Evolutionary conservation across 1,140 invertebrate genomes (phyloP).

Genomic region (Arion vulgaris): DNA sequence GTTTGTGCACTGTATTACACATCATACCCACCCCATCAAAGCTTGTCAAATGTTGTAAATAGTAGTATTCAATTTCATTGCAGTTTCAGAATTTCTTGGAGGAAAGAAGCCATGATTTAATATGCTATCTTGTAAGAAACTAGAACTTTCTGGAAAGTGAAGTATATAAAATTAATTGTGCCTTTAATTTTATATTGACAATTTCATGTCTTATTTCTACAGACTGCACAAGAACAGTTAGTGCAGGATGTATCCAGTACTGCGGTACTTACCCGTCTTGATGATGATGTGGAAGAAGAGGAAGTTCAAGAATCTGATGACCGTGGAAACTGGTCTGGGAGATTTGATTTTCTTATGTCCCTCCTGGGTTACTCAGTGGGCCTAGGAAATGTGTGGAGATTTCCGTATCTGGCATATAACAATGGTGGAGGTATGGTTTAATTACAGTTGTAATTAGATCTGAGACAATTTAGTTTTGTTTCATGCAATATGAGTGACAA

Average conservation of each 20-base stretch:
- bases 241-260: conserved; percentile 68
- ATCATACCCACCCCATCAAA: too few species aligned
- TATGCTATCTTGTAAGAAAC: too few species aligned
- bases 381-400: conserved; percentile 94
- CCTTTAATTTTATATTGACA: too few species aligned
- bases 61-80: too few species aligned
- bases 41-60: too few species aligned
- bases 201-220: background rate
- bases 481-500: background rate
- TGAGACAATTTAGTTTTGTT: background rate
- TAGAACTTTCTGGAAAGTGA: too few species aligned
- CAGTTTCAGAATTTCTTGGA: too few species aligned
- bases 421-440: conserved; percentile 85
- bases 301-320: conserved; percentile 79
- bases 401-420: conserved; percentile 94
- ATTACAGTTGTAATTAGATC: background rate
- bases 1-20: too few species aligned
- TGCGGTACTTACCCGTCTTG: conserved; percentile 63
- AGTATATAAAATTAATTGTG: too few species aligned
- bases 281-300: conserved; percentile 58
- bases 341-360: conserved; percentile 76
- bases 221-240: conserved; percentile 61
- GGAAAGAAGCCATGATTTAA: too few species aligned
- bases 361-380: conserved; percentile 75
- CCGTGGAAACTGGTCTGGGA: conserved; percentile 74